Percentiles rank a stretch among this genome's conserved stretches.
phyloP scores from a whole-genome alignment of 2,113 vertebrate species.

The Octodon degus region DNA sequence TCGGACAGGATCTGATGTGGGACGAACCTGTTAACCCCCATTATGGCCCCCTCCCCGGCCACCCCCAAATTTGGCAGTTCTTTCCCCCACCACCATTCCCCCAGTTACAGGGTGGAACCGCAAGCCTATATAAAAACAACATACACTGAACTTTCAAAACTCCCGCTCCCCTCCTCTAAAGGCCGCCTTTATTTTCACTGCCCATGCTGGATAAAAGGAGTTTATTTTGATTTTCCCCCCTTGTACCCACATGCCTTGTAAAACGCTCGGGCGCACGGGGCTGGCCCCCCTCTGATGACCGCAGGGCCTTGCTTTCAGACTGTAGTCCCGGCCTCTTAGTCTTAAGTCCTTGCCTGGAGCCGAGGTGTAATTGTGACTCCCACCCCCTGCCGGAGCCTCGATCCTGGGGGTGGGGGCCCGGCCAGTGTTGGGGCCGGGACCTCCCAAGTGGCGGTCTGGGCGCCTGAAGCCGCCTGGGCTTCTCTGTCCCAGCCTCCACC shows the following conservation, averaged over 20 bases:
- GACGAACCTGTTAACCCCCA: background rate
- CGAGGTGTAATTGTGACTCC: constrained; percentile 86
- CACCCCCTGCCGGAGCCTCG: constrained; percentile 79
- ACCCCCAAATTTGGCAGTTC: background rate
- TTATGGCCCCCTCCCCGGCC: background rate
- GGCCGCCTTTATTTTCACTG: constrained; percentile 68
- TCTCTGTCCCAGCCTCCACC: constrained; percentile 49
- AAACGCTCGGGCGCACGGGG: constrained; percentile 63
- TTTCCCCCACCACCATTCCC: background rate
- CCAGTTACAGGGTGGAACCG: constrained; percentile 7
- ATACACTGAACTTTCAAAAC: constrained; percentile 67
- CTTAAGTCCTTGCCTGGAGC: constrained; percentile 79
- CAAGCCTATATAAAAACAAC: constrained; percentile 55
- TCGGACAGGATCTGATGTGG: background rate
- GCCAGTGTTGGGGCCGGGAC: constrained; percentile 84
- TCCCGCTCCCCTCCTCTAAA: constrained; percentile 63
- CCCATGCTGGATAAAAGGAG: constrained; percentile 54
- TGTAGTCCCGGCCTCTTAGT: background rate
- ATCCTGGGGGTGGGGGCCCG: constrained; percentile 80
- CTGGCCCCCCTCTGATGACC: constrained; percentile 57
- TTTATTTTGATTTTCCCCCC: constrained; percentile 64
- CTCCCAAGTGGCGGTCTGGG: constrained; percentile 89
- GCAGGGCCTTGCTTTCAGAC: constrained; percentile 79
- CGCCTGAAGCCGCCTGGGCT: constrained; percentile 79
- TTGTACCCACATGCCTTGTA: constrained; percentile 69